A percentile compares a stretch with the other conserved stretches of the same genome.
These are phyloP conservation scores for Clarias magur DNA, from an alignment of 2,113 vertebrate genomes.

Conservation along the genomic window DNA sequence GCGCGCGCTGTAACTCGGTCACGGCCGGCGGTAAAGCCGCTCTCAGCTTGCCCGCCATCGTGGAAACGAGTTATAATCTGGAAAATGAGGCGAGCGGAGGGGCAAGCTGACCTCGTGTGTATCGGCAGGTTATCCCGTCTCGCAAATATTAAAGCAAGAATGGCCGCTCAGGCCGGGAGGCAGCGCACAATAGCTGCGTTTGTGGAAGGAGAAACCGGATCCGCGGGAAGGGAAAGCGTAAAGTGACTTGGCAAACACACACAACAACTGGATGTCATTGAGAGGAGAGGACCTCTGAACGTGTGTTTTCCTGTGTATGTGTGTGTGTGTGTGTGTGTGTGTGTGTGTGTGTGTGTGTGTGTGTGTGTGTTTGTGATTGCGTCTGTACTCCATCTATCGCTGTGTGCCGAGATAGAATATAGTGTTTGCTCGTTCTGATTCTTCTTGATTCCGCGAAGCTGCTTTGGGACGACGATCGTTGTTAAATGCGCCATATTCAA, in stretches of 20 bases:
- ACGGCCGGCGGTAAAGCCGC: conserved; percentile 41
- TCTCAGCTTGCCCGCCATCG: conserved; percentile 48
- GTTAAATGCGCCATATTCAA: too few species aligned
- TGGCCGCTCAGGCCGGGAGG: conserved; percentile 45
- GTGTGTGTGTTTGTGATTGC: conserved; percentile 26
- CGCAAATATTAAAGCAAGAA: conserved; percentile 55
- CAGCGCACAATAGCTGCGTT: conserved; percentile 49
- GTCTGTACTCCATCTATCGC: conserved; percentile 8
- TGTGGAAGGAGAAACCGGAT: conserved; percentile 49
- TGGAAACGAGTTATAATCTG: conserved; percentile 59
- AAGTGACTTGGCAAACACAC: conserved; percentile 47
- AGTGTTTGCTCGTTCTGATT: neutral
- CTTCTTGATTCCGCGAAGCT: too few species aligned
- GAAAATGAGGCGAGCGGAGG: conserved; percentile 49
- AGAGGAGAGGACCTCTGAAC: conserved; percentile 38
- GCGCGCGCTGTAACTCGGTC: conserved; percentile 24
- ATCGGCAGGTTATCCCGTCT: conserved; percentile 52
- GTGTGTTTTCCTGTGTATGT: neutral
- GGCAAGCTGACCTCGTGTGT: conserved; percentile 50
- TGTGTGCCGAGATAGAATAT: neutral
- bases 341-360: conserved; percentile 12
- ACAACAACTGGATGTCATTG: conserved; percentile 54
- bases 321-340: conserved; percentile 27
- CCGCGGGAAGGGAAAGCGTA: conserved; percentile 46
- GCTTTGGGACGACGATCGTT: too few species aligned